A percentile compares a stretch with the other conserved stretches of the same genome.
These are phyloP conservation scores for Branchellion lobata DNA, from an alignment of 2,888 invertebrate genomes.

Conservation along the genomic window DNA sequence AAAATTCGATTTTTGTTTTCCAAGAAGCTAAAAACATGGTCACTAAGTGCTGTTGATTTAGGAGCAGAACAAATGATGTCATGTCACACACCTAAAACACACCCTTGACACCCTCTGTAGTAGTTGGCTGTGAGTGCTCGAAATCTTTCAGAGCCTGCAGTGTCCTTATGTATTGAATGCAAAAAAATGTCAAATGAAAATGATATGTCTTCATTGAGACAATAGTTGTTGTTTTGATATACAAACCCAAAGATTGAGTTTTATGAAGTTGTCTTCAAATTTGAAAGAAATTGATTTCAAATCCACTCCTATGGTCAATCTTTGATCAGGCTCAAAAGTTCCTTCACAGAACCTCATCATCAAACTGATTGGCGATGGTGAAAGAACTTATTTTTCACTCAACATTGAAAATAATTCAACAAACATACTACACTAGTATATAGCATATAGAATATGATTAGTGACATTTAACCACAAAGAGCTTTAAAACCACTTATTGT, in stretches of 20 bases:
- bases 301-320: conserved; percentile 95
- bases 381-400: too few relatives aligned
- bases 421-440: too few relatives aligned
- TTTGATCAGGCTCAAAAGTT: conserved; percentile 86
- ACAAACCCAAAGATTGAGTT: conserved; percentile 80
- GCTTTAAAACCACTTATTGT: too few relatives aligned
- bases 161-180: conserved; percentile 55
- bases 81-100: conserved; percentile 60
- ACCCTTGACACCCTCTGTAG: conserved; percentile 62
- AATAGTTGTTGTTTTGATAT: neutral
- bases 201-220: neutral
- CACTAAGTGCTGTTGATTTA: too few relatives aligned
- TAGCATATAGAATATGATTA: too few relatives aligned
- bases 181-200: neutral
- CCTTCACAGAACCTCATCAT: conserved; percentile 91
- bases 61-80: too few relatives aligned
- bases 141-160: conserved; percentile 62
- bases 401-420: too few relatives aligned
- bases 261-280: conserved; percentile 85
- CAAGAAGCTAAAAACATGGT: too few relatives aligned
- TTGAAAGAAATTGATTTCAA: conserved; percentile 85
- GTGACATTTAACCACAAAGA: too few relatives aligned
- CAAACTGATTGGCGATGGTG: conserved; percentile 74
- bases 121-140: conserved; percentile 62
- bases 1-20: too few relatives aligned